phyloP scores from a whole-genome alignment of 2,797 vertebrate species.

The Danio albolineatus region DNA sequence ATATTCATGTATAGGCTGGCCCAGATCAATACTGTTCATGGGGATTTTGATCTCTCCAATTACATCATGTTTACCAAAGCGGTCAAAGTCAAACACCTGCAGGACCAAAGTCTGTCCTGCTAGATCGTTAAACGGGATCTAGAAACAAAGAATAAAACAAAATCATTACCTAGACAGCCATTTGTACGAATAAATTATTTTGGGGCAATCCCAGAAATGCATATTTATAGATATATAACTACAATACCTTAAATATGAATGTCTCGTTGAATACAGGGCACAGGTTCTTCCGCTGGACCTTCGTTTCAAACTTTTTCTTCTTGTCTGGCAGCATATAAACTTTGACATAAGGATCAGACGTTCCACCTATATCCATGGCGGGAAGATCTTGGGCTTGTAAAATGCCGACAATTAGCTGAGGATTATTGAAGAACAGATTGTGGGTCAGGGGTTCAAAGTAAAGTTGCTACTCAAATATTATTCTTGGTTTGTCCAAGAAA shows the following conservation, averaged over 20 bases:
- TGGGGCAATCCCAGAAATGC: no score
- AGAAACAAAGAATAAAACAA: neutral
- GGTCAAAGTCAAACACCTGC: slow-evolving; percentile 91
- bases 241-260: slow-evolving; percentile 86
- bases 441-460: neutral
- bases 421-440: slow-evolving; percentile 1
- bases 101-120: slow-evolving; percentile 88
- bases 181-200: neutral
- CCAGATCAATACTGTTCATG: slow-evolving; percentile 86
- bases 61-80: slow-evolving; percentile 90
- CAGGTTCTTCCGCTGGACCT: slow-evolving; percentile 90
- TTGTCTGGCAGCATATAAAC: slow-evolving; percentile 91
- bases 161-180: neutral
- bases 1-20: slow-evolving; percentile 84
- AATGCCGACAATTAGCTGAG: slow-evolving; percentile 87
- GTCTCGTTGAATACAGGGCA: slow-evolving; percentile 89
- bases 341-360: slow-evolving; percentile 90
- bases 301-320: slow-evolving; percentile 91
- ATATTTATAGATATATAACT: neutral
- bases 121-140: slow-evolving; percentile 88
- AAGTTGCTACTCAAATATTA: neutral
- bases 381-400: slow-evolving; percentile 87
- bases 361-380: slow-evolving; percentile 90
- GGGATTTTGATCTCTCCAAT: slow-evolving; percentile 88
- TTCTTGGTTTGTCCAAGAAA: neutral